Base-by-base conservation (phyloP, 2,888 invertebrate species). In the Cylindroiulus punctatus region DNA sequence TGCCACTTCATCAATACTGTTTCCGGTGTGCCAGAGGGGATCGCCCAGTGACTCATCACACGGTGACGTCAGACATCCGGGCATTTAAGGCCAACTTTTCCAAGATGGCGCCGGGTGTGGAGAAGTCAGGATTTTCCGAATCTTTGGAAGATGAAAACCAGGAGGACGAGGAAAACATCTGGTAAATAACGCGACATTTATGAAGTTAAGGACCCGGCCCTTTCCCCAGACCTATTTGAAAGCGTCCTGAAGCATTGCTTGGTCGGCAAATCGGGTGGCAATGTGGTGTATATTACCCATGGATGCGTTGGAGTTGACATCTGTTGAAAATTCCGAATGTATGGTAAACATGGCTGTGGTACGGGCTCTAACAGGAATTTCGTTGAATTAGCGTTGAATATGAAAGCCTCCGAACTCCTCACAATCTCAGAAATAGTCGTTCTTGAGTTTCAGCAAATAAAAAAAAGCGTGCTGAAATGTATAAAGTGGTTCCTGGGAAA, bases 121-220 rank as follows among this genome's bases (percentile, higher is more conserved):
- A 81, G 19, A 81, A 81, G 81, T 3, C 26, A 47, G 84, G 40
- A 84, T 32, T 42, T 83, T 83, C 83, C 42, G 83, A 32, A 76
- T 17, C 40, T 81, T 42, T 52, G 40, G 86, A 87, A 47, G 86
- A 42, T 36, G 42, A 86, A 32, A 86, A 87, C 47, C 83, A 87
- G n/a, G 87, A 87, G n/a, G 85, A 85, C 17, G 87, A 86, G 17
- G 85, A 87, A 65, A 85, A 87, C 32, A 83, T 87, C 22, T 87
- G 87, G 87, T 87, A 86, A 87, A 36, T 84, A 7, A 52, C 52
- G 22, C 7, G n/a, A 52, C 7, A 32, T 19, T 84, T 47, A 17
- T 47, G 3, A 47, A 47, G 36, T 36, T 36, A 36, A 36, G 36
- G 36, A 36, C 36, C 7, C 36, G 36, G 7, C 7, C 36, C 36